Base-by-base conservation (phyloP, 92 coral and sea anemone genomes). In the Phymanthus crucifer region DNA sequence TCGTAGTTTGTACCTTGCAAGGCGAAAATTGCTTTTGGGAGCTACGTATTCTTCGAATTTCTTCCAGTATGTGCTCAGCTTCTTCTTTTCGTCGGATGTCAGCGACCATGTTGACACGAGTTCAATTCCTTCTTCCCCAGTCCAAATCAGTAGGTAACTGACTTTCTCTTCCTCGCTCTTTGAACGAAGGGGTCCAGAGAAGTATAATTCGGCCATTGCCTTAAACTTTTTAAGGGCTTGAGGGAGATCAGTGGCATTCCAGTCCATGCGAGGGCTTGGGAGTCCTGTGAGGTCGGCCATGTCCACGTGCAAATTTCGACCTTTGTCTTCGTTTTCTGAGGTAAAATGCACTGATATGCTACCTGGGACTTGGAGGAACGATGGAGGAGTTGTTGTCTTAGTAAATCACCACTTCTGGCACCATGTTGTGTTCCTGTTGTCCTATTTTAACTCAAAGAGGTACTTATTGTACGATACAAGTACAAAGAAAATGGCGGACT, bases 181-280 rank as follows among this genome's bases (percentile, higher is more conserved):
- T 40, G 78, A 61, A 57, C 77, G 86, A 2, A 86, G 81, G n/a
- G 90, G 86, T 17, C 93, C 77, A 40, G 86, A 84, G 66, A 90
- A 87, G 75, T 87, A 87, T 50, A 91, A 76, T 74, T 90, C 94
- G 32, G 79, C 83, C 2, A 78, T 40, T 32, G 94, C 91, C 52
- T 77, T 80, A 43, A 90, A 87, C 68, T 80, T 90, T 76, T 87
- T 87, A 6, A 91, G 78, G 0, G 90, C 86, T 82, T 87, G 86
- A 1, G 87, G 85, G 6, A 82, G 80, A 72, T 87, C 91, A 0
- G 91, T 32, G 2, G 90, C 83, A 23, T 64, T 71, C 91, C 89
- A 90, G 78, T 87, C 91, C 91, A 87, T 87, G 24, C 77, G 73
- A 12, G 94, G 91, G 47, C 81, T 76, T n/a, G 90, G 88, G 34